Evolutionary conservation across 2,888 invertebrate species (phyloP), one percentile per base, ranked within the genome.

Genomic region (Hypolimnas misippus): DNA sequence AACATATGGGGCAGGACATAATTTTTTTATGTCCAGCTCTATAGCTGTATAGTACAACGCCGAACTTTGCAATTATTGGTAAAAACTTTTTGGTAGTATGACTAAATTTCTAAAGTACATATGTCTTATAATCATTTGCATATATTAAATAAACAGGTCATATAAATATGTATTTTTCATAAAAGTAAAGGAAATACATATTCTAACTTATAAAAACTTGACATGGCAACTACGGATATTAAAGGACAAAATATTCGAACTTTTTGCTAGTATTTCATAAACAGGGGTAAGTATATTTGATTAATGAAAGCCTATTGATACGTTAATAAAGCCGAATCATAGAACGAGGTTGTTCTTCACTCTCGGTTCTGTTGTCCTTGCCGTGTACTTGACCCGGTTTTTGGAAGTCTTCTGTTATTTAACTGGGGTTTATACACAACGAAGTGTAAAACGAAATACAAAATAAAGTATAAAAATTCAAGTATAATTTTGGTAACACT

Each of bases 331-430:
- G 81, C 77, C 76, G 78, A 75, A 74, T 57, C 54, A 61, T 52
- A 56, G 55, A 56, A 57, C 21, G 29, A 21, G 40, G 29, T 70
- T 73, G 70, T 77, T 75, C 74, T 74, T 76, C 70, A 74, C 75
- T 72, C 73, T 76, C 75, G 70, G 73, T 73, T 42, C 61, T 52
- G 55, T 55, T 79, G 84, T 83, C 87, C 86, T 87, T 84, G 78
- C 73, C 79, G 73, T 76, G 81, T 86, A 81, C 87, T 89, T 89
- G 88, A 89, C 90, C 89, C 73, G 89, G 77, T 85, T 89, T 79
- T 71, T 73, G 70, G 73, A 77, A 62, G 35, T 29, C 55, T 58
- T 58, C 31, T 33, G 55, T 51, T 49, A 51, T 46, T 58, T 62
- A 33, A 50, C 33, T 58, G 50, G 55, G 51, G 25, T 25, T 14